A percentile compares a stretch with the other conserved stretches of the same genome.
Evolutionary conservation across 2,113 vertebrate genomes (phyloP).

Genomic region (Paedocypris sp.): DNA sequence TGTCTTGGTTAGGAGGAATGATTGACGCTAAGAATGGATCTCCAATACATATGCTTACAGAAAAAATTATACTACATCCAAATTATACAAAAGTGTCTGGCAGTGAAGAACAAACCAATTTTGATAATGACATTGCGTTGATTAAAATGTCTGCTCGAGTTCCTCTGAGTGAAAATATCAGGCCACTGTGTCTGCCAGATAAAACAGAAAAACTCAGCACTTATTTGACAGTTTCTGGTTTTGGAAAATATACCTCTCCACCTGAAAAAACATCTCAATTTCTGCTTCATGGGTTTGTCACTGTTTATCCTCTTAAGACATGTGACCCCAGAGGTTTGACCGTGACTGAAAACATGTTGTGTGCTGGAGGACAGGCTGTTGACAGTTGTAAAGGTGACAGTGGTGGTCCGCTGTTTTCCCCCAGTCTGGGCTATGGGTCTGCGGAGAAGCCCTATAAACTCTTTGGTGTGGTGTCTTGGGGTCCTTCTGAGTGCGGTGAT

Average conservation of each 20-base stretch:
- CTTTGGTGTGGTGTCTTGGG: conserved; percentile 82
- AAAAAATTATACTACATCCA: conserved; percentile 68
- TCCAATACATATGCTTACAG: conserved; percentile 21
- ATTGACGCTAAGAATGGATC: neutral
- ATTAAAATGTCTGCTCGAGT: conserved; percentile 66
- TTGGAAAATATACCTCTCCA: conserved; percentile 68
- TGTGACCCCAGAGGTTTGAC: conserved; percentile 19
- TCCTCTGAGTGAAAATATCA: conserved; percentile 56
- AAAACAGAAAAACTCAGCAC: conserved; percentile 24
- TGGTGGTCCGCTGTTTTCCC: conserved; percentile 69
- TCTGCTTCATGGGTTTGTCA: conserved; percentile 57
- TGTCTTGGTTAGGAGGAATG: conserved; percentile 28
- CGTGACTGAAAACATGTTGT: conserved; percentile 83
- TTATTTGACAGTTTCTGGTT: conserved; percentile 71
- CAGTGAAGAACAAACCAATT: conserved; percentile 33
- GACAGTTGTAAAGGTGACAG: conserved; percentile 81
- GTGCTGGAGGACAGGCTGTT: conserved; percentile 60
- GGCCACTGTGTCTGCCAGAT: conserved; percentile 78
- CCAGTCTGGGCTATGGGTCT: conserved; percentile 24
- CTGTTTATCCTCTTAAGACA: conserved; percentile 1
- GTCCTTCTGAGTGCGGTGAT: conserved; percentile 52
- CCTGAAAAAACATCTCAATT: neutral
- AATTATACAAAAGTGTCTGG: conserved; percentile 41
- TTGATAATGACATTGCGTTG: conserved; percentile 78
- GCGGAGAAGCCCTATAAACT: conserved; percentile 39